Evolutionary conservation across 2,888 invertebrate genomes (phyloP).

Genomic region (Ochropacha duplaris): DNA sequence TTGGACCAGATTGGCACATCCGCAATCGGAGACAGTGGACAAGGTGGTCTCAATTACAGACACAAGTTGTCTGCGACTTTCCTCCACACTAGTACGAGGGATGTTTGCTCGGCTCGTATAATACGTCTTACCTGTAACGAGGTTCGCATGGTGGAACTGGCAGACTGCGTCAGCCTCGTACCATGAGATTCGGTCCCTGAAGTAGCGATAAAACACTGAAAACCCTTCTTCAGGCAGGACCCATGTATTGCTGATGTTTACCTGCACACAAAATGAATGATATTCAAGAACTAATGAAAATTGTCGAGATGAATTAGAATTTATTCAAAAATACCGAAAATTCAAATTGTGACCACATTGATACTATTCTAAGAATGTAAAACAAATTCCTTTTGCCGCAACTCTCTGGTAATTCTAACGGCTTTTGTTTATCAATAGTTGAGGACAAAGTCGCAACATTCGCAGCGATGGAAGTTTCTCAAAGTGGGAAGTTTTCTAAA

Average conservation of each 20-base stretch:
- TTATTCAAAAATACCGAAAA: too few relatives aligned
- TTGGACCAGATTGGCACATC: too few relatives aligned
- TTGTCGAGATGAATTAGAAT: too few relatives aligned
- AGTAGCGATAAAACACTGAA: conserved; percentile 92
- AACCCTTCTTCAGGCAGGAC: conserved; percentile 91
- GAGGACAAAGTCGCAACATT: conserved; percentile 2
- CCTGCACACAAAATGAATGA: conserved; percentile 76
- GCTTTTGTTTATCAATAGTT: conserved; percentile 7
- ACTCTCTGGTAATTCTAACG: not conserved
- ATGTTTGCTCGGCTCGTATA: too few relatives aligned
- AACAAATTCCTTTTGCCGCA: not conserved
- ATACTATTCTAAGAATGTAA: not conserved
- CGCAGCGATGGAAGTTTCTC: conserved; percentile 13
- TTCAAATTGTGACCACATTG: too few relatives aligned
- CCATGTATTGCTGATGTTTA: conserved; percentile 92
- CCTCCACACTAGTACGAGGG: too few relatives aligned
- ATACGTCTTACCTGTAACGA: conserved; percentile 92
- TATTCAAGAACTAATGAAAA: too few relatives aligned
- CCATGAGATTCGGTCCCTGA: conserved; percentile 92
- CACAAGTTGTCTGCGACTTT: too few relatives aligned
- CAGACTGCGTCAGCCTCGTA: conserved; percentile 93
- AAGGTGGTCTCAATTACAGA: too few relatives aligned
- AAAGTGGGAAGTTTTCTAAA: conserved; percentile 21
- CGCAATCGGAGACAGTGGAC: too few relatives aligned
- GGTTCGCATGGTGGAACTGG: conserved; percentile 91